A percentile compares a stretch with the other conserved stretches of the same genome.
phyloP scores from a whole-genome alignment of 2,888 invertebrate genomes.

The Orthonevra nobilis region DNA sequence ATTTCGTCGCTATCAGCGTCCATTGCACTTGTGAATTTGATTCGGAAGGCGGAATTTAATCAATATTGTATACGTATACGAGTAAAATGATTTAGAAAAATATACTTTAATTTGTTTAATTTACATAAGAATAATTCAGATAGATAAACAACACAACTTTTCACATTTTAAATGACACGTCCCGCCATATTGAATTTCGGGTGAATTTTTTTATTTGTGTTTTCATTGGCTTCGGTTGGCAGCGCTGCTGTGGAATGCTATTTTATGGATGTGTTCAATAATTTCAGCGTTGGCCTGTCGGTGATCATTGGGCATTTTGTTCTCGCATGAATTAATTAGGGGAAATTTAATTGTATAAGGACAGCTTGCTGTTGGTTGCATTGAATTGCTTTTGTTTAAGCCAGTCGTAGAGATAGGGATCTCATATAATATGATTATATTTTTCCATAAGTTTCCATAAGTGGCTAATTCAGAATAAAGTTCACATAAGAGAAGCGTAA shows the following conservation, averaged over 20 bases:
- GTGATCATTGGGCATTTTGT: slow-evolving; percentile 2
- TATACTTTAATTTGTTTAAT: slow-evolving; percentile 68
- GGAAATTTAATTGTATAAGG: too few relatives aligned
- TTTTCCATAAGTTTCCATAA: too few relatives aligned
- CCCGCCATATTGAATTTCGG: slow-evolving; percentile 72
- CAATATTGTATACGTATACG: slow-evolving; percentile 54
- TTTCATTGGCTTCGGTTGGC: slow-evolving; percentile 48
- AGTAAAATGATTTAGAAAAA: slow-evolving; percentile 61
- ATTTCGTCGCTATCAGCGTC: slow-evolving; percentile 71
- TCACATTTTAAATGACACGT: slow-evolving; percentile 72
- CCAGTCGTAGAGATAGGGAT: too few relatives aligned
- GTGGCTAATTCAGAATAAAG: too few relatives aligned
- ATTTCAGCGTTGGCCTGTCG: background rate
- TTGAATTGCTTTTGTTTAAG: too few relatives aligned
- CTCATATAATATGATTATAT: too few relatives aligned
- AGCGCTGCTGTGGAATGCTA: slow-evolving; percentile 50
- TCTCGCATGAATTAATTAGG: background rate
- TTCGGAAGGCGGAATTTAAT: slow-evolving; percentile 59
- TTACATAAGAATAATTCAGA: slow-evolving; percentile 69
- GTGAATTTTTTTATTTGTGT: slow-evolving; percentile 60
- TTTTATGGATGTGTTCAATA: slow-evolving; percentile 43
- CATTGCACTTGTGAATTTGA: slow-evolving; percentile 70
- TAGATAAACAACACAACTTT: slow-evolving; percentile 71
- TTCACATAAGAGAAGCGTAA: too few relatives aligned
- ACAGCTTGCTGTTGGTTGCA: too few relatives aligned